phyloP scores from a whole-genome alignment of 2,113 vertebrate species.

The Muntiacus reevesi region DNA sequence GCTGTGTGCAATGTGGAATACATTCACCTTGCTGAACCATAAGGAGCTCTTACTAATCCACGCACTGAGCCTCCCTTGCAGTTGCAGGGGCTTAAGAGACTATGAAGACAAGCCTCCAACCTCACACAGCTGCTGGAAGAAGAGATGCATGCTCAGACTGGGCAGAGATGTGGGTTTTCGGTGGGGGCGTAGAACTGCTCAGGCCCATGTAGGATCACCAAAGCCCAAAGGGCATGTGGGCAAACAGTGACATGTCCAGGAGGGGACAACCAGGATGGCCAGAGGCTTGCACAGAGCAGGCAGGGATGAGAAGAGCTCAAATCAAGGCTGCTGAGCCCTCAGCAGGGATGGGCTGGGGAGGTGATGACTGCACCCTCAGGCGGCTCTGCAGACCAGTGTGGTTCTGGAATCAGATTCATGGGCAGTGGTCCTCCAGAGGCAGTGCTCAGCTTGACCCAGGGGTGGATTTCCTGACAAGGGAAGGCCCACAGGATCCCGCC shows the following conservation, averaged over 20 bases:
- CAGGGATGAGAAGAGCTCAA: background rate
- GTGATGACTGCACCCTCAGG: background rate
- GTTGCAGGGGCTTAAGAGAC: background rate
- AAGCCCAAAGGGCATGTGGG: background rate
- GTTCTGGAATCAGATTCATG: background rate
- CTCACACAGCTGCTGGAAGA: background rate
- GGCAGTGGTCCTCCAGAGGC: background rate
- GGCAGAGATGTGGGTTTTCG: accelerated
- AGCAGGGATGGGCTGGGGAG: background rate
- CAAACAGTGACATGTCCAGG: background rate
- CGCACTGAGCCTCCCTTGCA: background rate
- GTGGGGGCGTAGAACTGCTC: background rate
- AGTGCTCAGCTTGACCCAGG: background rate
- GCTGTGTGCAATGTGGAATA: no score
- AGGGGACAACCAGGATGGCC: background rate
- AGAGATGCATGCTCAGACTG: background rate
- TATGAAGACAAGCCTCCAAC: accelerated
- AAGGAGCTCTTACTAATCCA: background rate
- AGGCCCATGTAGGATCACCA: background rate
- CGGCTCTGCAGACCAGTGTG: accelerated
- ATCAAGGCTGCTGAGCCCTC: background rate
- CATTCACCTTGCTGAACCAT: accelerated
- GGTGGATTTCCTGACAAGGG: background rate
- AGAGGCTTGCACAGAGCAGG: background rate
- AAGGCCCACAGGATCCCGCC: background rate